Conservation (phyloP, 2,888 invertebrate genomes). For the Erannis defoliaria region DNA sequence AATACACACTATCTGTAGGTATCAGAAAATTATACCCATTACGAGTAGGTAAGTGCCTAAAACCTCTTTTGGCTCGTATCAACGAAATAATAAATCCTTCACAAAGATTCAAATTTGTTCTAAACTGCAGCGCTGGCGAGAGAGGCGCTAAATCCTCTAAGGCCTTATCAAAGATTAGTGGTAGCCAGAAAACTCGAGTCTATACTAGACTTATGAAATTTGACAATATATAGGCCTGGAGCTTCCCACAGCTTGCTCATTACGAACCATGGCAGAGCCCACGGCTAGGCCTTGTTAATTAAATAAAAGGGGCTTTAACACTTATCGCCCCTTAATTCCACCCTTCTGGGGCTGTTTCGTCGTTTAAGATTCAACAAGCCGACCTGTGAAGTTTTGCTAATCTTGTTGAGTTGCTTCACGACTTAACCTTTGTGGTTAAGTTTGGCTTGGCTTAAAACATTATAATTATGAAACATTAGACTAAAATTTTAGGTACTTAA, state of each 20-base stretch:
- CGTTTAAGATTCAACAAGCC: conserved; percentile 32
- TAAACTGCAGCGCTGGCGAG: no score
- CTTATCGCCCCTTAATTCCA: conserved; percentile 58
- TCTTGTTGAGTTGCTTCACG: conserved; percentile 3
- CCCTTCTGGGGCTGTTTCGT: conserved; percentile 43
- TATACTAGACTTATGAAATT: conserved; percentile 43
- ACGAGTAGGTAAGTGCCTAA: no score
- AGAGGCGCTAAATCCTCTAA: neutral
- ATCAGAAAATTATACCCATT: no score
- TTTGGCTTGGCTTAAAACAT: neutral
- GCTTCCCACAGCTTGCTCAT: conserved; percentile 32
- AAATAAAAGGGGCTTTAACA: conserved; percentile 55
- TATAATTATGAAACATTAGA: no score
- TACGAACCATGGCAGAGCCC: conserved; percentile 45
- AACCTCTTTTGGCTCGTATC: no score
- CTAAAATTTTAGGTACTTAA: no score
- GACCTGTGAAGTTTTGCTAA: conserved; percentile 12
- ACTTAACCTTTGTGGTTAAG: conserved; percentile 10
- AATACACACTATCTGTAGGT: no score
- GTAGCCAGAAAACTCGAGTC: conserved; percentile 3
- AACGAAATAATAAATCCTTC: neutral
- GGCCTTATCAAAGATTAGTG: conserved; percentile 10
- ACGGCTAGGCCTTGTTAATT: conserved; percentile 55
- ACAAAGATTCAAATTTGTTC: no score
- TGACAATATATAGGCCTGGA: conserved; percentile 44